Evolutionary conservation across 2,113 vertebrate genomes (phyloP).

Genomic region (Aptenodytes patagonicus): DNA sequence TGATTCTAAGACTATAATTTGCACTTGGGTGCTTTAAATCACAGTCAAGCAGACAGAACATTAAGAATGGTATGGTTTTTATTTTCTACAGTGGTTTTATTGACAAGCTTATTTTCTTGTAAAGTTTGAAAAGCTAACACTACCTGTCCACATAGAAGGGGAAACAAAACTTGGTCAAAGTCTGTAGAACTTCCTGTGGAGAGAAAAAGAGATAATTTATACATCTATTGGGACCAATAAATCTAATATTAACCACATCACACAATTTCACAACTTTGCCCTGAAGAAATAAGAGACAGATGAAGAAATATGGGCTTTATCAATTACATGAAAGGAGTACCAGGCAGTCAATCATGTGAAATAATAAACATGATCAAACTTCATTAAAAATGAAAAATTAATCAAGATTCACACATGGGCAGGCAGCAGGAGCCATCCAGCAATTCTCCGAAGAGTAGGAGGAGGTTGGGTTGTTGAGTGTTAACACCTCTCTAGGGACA

Average conservation of each 20-base stretch:
- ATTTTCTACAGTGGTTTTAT: slow-evolving; percentile 76
- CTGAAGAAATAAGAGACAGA: slow-evolving; percentile 86
- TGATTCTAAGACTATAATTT: slow-evolving; percentile 65
- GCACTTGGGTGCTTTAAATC: slow-evolving; percentile 80
- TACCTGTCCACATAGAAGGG: slow-evolving; percentile 97
- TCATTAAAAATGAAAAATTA: slow-evolving; percentile 89
- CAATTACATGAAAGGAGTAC: slow-evolving; percentile 80
- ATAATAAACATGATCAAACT: slow-evolving; percentile 86
- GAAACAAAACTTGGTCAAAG: slow-evolving; percentile 96
- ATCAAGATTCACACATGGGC: slow-evolving; percentile 84
- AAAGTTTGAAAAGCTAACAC: slow-evolving; percentile 75
- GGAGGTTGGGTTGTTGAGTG: slow-evolving; percentile 85
- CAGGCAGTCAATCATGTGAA: slow-evolving; percentile 83
- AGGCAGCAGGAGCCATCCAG: slow-evolving; percentile 82
- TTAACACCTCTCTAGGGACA: slow-evolving; percentile 94
- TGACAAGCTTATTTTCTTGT: slow-evolving; percentile 73
- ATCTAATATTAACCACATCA: slow-evolving; percentile 88
- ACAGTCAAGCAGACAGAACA: slow-evolving; percentile 81
- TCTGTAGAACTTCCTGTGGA: slow-evolving; percentile 89
- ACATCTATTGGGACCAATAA: slow-evolving; percentile 90
- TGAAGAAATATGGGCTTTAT: slow-evolving; percentile 87
- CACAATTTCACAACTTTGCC: slow-evolving; percentile 81
- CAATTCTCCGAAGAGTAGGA: slow-evolving; percentile 77
- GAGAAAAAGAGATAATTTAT: slow-evolving; percentile 90
- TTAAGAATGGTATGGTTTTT: slow-evolving; percentile 72